Conservation (phyloP, 2,113 vertebrate genomes). For the Dascyllus trimaculatus region DNA sequence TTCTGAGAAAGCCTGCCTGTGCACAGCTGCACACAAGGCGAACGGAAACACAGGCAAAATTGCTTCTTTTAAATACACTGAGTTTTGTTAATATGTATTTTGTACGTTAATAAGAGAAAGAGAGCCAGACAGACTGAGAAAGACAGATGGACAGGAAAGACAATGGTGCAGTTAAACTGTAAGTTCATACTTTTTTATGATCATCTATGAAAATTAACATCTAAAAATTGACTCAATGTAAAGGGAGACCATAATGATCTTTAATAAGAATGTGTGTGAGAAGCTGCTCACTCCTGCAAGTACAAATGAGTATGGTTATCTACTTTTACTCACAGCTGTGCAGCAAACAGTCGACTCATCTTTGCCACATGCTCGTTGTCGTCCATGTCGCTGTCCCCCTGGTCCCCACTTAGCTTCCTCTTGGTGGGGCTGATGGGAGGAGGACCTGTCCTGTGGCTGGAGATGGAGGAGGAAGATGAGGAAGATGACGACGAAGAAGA, state of each 20-base stretch:
- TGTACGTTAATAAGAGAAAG: not conserved
- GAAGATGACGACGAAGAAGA: conserved; percentile 79
- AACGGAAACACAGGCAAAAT: conserved; percentile 31
- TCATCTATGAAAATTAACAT: too few relatives aligned
- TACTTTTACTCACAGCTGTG: conserved; percentile 91
- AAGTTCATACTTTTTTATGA: too few relatives aligned
- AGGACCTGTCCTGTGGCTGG: conserved; percentile 94
- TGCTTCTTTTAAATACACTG: not conserved
- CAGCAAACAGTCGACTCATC: conserved; percentile 94
- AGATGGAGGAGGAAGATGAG: conserved; percentile 83
- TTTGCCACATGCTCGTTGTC: conserved; percentile 94
- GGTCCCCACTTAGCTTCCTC: conserved; percentile 93
- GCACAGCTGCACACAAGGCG: conserved; percentile 22
- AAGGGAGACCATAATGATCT: not conserved
- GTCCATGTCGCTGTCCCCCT: conserved; percentile 91
- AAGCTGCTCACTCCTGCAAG: not conserved
- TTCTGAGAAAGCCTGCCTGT: conserved; percentile 44
- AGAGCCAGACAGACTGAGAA: too few relatives aligned
- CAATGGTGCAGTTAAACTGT: not conserved
- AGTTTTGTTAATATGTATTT: too few relatives aligned
- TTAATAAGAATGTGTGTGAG: not conserved
- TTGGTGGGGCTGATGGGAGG: conserved; percentile 98
- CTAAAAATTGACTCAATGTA: not conserved
- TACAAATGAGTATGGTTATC: not conserved
- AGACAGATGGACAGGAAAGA: not conserved